phyloP scores from a whole-genome alignment of 2,888 invertebrate species.

The Synanthedon formicaeformis region DNA sequence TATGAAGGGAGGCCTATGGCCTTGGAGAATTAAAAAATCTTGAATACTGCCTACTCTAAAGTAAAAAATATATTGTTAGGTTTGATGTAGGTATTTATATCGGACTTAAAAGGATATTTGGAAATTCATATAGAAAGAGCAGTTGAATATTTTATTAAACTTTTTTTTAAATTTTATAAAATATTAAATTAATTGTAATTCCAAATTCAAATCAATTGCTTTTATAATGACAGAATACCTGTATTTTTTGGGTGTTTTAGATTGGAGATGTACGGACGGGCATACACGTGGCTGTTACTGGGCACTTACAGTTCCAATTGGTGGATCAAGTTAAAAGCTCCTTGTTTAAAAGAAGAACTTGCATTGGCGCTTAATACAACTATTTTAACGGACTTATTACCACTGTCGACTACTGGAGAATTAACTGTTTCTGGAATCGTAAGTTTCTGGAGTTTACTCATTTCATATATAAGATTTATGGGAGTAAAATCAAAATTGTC shows the following conservation, averaged over 20 bases:
- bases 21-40: no score
- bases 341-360: conserved; percentile 80
- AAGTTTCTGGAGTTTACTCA: conserved; percentile 32
- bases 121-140: no score
- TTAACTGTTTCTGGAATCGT: conserved; percentile 92
- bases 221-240: no score
- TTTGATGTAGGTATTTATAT: no score
- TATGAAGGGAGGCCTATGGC: no score
- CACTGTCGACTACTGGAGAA: conserved; percentile 87
- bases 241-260: conserved; percentile 33
- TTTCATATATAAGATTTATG: no score
- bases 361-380: conserved; percentile 86
- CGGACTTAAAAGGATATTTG: no score
- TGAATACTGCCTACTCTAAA: no score
- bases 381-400: conserved; percentile 88
- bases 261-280: conserved; percentile 88
- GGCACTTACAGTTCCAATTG: conserved; percentile 88
- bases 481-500: no score
- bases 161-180: background rate
- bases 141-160: background rate
- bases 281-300: conserved; percentile 95
- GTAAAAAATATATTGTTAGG: no score
- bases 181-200: background rate
- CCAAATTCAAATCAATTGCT: background rate
- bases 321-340: conserved; percentile 71